These are phyloP conservation scores for Otocyon megalotis DNA, from an alignment of 2,113 vertebrate genomes.

Conservation along the genomic window DNA sequence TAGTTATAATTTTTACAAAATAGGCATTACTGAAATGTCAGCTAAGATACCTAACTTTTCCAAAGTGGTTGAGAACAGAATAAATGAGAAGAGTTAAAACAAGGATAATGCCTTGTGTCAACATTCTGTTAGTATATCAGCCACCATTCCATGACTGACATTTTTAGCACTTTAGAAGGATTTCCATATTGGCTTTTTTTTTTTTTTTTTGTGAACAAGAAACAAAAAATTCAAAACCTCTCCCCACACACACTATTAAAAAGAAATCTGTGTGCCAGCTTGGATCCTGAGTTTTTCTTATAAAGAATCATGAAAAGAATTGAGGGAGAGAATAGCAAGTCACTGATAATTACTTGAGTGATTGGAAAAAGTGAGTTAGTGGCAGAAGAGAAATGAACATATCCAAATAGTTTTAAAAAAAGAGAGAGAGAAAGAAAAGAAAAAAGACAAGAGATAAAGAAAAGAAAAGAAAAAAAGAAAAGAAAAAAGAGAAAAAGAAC, in stretches of 20 bases:
- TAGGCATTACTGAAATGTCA: neutral
- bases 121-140: neutral
- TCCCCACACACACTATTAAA: neutral
- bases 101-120: neutral
- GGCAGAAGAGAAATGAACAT: neutral
- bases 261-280: neutral
- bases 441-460: neutral
- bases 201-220: neutral
- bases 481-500: neutral
- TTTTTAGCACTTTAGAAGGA: slow-evolving; percentile 20
- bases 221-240: slow-evolving; percentile 58
- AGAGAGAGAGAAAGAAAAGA: neutral
- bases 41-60: neutral
- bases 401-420: neutral
- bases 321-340: slow-evolving; percentile 16
- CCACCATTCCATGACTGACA: neutral
- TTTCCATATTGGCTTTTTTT: neutral
- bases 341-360: neutral
- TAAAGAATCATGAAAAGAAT: slow-evolving; percentile 6
- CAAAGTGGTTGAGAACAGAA: neutral
- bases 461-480: neutral
- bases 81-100: neutral
- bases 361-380: neutral
- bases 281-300: neutral
- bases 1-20: slow-evolving; percentile 30